Evolutionary conservation across 2,113 vertebrate genomes (phyloP).

Genomic region (Perca fluviatilis): DNA sequence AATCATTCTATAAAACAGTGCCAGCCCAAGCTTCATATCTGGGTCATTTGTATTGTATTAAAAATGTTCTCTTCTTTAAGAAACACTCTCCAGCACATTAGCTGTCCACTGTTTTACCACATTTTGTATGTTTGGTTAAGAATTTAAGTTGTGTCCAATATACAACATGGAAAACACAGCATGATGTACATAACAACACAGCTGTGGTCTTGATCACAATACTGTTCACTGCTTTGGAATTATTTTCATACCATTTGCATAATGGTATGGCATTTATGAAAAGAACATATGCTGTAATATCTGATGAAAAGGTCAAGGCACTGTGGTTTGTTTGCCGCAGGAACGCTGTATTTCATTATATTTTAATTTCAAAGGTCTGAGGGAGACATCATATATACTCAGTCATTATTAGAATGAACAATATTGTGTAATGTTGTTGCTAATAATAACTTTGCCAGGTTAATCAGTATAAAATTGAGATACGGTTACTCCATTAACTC

Average conservation of each 20-base stretch:
- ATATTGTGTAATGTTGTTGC: neutral
- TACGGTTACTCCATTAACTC: neutral
- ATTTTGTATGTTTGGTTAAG: neutral
- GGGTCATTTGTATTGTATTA: neutral
- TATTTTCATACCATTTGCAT: constrained; percentile 18
- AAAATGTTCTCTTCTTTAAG: constrained; percentile 1
- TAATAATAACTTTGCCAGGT: neutral
- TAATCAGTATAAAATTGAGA: constrained; percentile 4
- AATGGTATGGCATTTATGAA: neutral
- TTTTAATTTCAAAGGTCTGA: constrained; percentile 23
- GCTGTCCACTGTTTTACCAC: neutral
- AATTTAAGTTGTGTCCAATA: neutral
- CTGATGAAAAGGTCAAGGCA: constrained; percentile 36
- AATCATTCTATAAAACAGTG: constrained; percentile 15
- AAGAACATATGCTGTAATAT: neutral
- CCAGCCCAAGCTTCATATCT: constrained; percentile 1
- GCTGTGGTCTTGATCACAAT: neutral
- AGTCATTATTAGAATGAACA: constrained; percentile 13
- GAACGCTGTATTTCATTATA: neutral
- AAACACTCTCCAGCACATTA: neutral
- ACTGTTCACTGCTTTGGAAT: neutral
- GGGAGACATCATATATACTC: constrained; percentile 9
- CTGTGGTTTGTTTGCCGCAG: constrained; percentile 29
- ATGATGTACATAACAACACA: neutral
- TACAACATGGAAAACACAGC: constrained; percentile 2